Conservation (phyloP, 2,888 invertebrate species). For the Adelognathus sp. region DNA sequence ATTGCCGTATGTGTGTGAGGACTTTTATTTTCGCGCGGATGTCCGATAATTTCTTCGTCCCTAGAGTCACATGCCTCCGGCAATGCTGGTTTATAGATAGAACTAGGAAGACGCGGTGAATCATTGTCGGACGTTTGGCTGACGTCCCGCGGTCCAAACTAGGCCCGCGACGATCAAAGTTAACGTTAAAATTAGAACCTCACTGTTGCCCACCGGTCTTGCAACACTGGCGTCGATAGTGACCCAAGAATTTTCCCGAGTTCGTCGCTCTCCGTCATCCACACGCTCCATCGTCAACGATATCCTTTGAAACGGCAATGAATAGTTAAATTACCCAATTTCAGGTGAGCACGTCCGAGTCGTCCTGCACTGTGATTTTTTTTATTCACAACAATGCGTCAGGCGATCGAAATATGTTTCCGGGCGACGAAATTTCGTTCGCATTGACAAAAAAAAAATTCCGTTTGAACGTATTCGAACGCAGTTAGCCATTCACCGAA, state of each 20-base stretch:
- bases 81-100: conserved; percentile 70
- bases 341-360: too few species aligned
- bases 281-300: too few species aligned
- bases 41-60: neutral
- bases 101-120: conserved; percentile 76
- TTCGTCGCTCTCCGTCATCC: neutral
- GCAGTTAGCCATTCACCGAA: too few species aligned
- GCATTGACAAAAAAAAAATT: too few species aligned
- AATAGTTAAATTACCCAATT: too few species aligned
- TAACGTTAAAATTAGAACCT: conserved; percentile 72
- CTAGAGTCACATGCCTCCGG: conserved; percentile 66
- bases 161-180: conserved; percentile 75
- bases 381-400: too few species aligned
- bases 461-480: too few species aligned
- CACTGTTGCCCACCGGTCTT: conserved; percentile 47
- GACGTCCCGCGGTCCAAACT: conserved; percentile 76
- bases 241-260: conserved; percentile 31
- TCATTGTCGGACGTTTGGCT: conserved; percentile 76
- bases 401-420: too few species aligned
- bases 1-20: neutral
- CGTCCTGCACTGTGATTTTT: too few species aligned
- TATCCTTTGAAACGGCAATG: too few species aligned
- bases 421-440: too few species aligned
- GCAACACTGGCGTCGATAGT: conserved; percentile 45
- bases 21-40: conserved; percentile 13